Evolutionary conservation across 2,113 vertebrate species (phyloP).

Genomic region (Apaloderma vittatum): DNA sequence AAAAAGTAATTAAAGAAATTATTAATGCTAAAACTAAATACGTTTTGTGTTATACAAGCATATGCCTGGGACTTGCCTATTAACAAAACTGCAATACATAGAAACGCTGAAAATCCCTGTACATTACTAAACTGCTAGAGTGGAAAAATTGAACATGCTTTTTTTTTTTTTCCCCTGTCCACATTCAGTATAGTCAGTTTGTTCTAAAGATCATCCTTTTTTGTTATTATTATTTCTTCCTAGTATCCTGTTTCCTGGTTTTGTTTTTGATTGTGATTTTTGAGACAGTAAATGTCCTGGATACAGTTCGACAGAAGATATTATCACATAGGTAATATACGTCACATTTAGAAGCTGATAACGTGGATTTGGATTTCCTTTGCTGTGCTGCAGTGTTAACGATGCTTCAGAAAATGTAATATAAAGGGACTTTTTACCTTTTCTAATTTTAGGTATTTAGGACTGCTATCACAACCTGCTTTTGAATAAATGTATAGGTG

Average conservation of each 20-base stretch:
- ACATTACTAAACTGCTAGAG: conserved; percentile 22
- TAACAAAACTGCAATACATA: conserved; percentile 50
- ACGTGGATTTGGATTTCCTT: neutral
- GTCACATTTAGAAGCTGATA: neutral
- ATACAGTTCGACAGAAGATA: neutral
- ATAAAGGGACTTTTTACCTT: neutral
- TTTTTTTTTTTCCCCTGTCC: neutral
- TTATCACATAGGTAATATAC: neutral
- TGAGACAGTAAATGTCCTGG: neutral
- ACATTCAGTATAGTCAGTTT: neutral
- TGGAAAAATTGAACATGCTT: neutral
- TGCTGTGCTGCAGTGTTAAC: neutral
- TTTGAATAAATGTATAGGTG: neutral
- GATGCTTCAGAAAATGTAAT: conserved; percentile 13
- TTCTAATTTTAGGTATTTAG: neutral
- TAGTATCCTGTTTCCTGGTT: neutral
- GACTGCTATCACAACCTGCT: neutral
- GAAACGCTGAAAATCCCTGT: conserved; percentile 31
- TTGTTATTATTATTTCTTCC: neutral
- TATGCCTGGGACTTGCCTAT: conserved; percentile 30
- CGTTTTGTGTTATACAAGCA: conserved; percentile 19
- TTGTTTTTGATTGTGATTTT: neutral
- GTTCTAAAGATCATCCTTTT: neutral
- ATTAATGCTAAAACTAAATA: conserved; percentile 42
- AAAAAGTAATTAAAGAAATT: conserved; percentile 66